These are phyloP conservation scores for Drosophila pseudoobscura DNA, from an alignment of 1,140 invertebrate genomes.

Conservation along the genomic window DNA sequence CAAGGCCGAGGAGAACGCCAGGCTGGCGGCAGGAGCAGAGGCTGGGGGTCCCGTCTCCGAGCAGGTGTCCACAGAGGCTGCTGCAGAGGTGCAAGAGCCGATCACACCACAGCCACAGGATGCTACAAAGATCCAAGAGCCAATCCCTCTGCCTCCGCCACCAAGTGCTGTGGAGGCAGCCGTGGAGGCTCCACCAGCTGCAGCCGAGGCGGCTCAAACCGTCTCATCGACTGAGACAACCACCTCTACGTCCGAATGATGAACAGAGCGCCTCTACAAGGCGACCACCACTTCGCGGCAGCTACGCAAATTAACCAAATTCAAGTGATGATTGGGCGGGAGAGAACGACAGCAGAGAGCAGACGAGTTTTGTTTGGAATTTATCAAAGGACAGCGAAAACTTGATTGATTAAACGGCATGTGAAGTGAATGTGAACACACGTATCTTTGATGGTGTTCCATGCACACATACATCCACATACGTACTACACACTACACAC, in stretches of 20 bases:
- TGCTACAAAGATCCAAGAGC: conserved; percentile 73
- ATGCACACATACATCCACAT: conserved; percentile 11
- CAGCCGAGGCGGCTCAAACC: conserved; percentile 6
- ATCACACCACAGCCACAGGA: conserved; percentile 60
- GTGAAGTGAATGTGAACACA: conserved; percentile 21
- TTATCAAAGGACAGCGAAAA: conserved; percentile 43
- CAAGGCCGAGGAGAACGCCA: conserved; percentile 85
- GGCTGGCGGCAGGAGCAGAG: conserved; percentile 26
- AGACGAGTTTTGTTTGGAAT: conserved; percentile 9
- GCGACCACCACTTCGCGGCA: conserved; percentile 68
- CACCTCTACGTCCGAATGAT: conserved; percentile 69
- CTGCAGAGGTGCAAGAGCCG: conserved; percentile 35
- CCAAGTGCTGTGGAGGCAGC: conserved; percentile 29
- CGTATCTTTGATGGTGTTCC: conserved; percentile 34
- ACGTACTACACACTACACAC: conserved; percentile 8
- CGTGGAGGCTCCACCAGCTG: conserved; percentile 3
- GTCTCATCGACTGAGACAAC: conserved; percentile 31
- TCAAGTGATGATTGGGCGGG: conserved; percentile 52
- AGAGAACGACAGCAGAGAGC: conserved; percentile 8
- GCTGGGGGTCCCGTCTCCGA: background rate
- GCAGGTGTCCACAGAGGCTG: conserved; percentile 11
- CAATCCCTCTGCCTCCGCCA: conserved; percentile 77
- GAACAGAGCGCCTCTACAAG: conserved; percentile 63
- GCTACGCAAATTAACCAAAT: conserved; percentile 78
- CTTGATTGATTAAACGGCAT: conserved; percentile 27